Evolutionary conservation across 2,113 vertebrate species (phyloP), one percentile per base, ranked within the genome.

Genomic region (Ramphastos sulfuratus): DNA sequence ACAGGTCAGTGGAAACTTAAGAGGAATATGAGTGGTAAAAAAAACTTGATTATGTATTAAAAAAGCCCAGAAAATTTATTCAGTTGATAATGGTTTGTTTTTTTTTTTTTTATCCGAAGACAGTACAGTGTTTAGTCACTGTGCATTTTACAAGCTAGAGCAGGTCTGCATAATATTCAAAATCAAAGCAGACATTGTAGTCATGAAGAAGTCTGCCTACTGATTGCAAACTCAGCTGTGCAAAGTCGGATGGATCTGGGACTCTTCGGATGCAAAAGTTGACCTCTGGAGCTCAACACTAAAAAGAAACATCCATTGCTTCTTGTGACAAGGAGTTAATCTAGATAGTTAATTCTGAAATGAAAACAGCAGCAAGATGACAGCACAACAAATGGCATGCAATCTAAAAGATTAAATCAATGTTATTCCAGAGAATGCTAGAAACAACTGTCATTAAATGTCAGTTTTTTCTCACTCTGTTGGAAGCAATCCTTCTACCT

Each of bases 321-420:
- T 92, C 82, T 82, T 10, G 5, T 85, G 75, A 76, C 44, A 67
- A 80, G 73, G 59, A 72, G 58, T 81, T 65, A 63, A 72, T 80
- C 75, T 78, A 35, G 71, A 84, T 19, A 83, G 39, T 91, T 83
- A 90, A 79, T 84, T 91, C 63, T 89, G 89, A 78, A 72, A 76
- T 48, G 13, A 66, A 89, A 77, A 72, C 79, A 63, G 67, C 35
- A 82, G 16, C 77, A 82, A 66, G 31, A 55, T 61, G 69, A 84
- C 33, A 79, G 75, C 65, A 80, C 52, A 91, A 42, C 56, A 65
- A 85, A 92, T 65, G 31, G 46, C n/a, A 39, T 55, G 44, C 18
- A 66, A 3, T 86, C 39, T 82, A 82, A 89, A 85, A 71, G 23
- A 54, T 24, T 24, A 89, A 31, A 46, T 72, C 0, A 0, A 8